Base-by-base conservation (phyloP, 2,888 invertebrate genomes). In the Alloplasta piceator region DNA sequence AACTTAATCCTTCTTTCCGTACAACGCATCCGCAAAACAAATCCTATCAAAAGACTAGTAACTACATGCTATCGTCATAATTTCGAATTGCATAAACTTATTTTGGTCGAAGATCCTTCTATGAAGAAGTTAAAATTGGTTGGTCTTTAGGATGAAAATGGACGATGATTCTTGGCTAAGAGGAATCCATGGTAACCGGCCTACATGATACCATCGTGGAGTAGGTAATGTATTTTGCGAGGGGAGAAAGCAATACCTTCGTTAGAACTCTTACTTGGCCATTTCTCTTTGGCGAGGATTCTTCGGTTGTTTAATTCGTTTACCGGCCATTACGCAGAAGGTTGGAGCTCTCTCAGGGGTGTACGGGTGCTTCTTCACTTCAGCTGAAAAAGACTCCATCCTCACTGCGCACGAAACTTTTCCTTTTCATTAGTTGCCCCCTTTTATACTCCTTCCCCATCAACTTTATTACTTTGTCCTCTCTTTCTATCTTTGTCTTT, bases 291-390 rank as follows among this genome's bases (percentile, higher is more conserved):
- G 84, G 82, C 74, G 82, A 80, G 84, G 87, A 88, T 87, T 88
- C 86, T 87, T 26, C 86, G 87, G 84, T 89, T 88, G 87, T 89
- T 90, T 91, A 91, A 91, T 91, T 90, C 90, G 91, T 87, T 91
- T 90, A 90, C 87, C 87, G 85, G 87, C 87, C 88, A 90, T 91
- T 90, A 89, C 86, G 83, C 82, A 26, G 3, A 3, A 26, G 26
- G 26, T 26, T 26, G 26, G 26, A 83, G 64, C 63, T 76, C 74
- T 61, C 68, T 64, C 64, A 36, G 38, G 39, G 56, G 50, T 77
- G 64, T 26, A 26, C 1, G 26, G 26, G 26, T 26, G 26, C 26
- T 26, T 26, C 26, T 26, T 26, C 73, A 74, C 60, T 55, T 80
- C 80, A 3, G 3, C 74, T 84, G 83, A 87, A 85, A 82, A 85